A percentile compares a stretch with the other conserved stretches of the same genome.
Conservation (phyloP, 2,113 vertebrate species). For the Tamias sibiricus region DNA sequence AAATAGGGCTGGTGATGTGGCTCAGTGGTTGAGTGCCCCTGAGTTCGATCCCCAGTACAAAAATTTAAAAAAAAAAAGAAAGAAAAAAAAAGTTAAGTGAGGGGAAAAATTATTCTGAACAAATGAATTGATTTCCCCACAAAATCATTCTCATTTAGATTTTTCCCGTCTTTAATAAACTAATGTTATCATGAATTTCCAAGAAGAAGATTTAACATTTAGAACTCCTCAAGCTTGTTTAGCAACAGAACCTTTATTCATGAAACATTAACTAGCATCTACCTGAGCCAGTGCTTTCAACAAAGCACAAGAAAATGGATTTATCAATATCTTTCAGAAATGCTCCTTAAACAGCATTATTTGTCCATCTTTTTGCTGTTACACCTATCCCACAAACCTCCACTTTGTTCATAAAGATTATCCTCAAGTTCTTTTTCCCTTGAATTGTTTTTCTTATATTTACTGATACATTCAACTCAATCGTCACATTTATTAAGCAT, state of each 20-base stretch:
- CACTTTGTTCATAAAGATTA: neutral
- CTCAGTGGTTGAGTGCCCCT: no score
- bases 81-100: neutral
- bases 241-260: neutral
- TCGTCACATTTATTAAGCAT: neutral
- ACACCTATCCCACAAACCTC: neutral
- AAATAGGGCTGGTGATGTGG: no score
- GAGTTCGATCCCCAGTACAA: no score
- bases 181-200: neutral
- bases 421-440: neutral
- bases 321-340: neutral
- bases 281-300: neutral
- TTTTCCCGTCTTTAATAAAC: neutral
- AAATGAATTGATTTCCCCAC: neutral
- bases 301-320: neutral
- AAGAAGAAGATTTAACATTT: neutral
- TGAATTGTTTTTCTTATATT: constrained; percentile 5
- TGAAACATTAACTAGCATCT: neutral
- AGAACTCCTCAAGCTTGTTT: neutral
- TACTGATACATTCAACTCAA: neutral
- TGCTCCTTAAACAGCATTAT: neutral
- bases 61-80: no score
- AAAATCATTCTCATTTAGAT: neutral
- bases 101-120: neutral
- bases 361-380: neutral